Percentiles rank a stretch among this genome's conserved stretches.
Conservation (phyloP, 1,140 invertebrate species). For the Drosophila arizonae region DNA sequence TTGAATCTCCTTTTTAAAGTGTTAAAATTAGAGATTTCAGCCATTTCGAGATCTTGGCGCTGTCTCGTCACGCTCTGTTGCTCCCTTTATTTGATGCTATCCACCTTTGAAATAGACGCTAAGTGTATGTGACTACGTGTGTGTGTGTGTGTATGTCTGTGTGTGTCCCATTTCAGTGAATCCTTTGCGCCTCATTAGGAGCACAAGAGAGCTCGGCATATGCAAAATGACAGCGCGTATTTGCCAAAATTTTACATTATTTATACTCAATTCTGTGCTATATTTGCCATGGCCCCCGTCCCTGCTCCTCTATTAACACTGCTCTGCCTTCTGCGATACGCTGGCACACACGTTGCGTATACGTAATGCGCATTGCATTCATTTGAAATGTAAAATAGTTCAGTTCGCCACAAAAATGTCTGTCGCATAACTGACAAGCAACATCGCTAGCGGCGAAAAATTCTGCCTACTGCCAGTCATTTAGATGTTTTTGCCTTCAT, state of each 20-base stretch:
- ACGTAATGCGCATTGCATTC: slow-evolving; percentile 57
- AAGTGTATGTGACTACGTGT: background rate
- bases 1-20: slow-evolving; percentile 60
- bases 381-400: slow-evolving; percentile 78
- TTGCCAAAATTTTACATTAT: slow-evolving; percentile 56
- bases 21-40: slow-evolving; percentile 66
- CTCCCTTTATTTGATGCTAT: slow-evolving; percentile 49
- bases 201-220: slow-evolving; percentile 36
- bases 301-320: background rate
- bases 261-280: slow-evolving; percentile 64
- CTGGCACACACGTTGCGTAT: slow-evolving; percentile 60
- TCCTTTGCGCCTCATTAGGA: slow-evolving; percentile 50
- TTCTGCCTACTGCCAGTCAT: slow-evolving; percentile 49
- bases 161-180: background rate
- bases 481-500: slow-evolving; percentile 68
- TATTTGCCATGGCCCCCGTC: background rate
- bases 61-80: slow-evolving; percentile 52
- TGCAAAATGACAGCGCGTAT: slow-evolving; percentile 41
- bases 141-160: background rate
- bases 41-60: slow-evolving; percentile 52
- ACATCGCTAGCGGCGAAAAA: background rate
- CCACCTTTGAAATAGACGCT: slow-evolving; percentile 44
- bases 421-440: slow-evolving; percentile 49
- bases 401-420: slow-evolving; percentile 59
- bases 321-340: background rate